Evolutionary conservation across 2,113 vertebrate genomes (phyloP).

Genomic region (Lepus europaeus): DNA sequence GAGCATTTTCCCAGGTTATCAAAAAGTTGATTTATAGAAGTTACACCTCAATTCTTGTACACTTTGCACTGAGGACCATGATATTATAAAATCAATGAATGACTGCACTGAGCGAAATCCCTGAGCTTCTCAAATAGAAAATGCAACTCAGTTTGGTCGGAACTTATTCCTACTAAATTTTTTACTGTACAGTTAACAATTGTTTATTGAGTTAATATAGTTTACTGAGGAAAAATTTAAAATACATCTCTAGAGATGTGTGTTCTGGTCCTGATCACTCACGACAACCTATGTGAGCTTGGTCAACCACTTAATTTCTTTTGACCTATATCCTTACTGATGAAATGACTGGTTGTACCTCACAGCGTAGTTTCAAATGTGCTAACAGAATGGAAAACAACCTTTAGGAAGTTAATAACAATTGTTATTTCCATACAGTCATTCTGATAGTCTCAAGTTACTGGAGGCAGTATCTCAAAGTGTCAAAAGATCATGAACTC

Average conservation of each 20-base stretch:
- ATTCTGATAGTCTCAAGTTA: neutral
- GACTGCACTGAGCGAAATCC: neutral
- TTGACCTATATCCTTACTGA: neutral
- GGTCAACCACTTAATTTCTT: neutral
- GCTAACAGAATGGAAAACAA: conserved; percentile 5
- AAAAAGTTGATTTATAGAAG: conserved; percentile 7
- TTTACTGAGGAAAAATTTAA: neutral
- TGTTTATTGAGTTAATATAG: neutral
- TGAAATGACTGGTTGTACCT: neutral
- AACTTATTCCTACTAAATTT: neutral
- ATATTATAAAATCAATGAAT: conserved; percentile 13
- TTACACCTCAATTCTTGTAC: neutral
- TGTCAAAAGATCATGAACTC: neutral
- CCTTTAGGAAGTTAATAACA: neutral
- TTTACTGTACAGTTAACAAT: conserved; percentile 15
- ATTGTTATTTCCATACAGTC: neutral
- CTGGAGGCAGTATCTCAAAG: neutral
- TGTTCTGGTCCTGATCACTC: neutral
- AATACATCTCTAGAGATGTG: neutral
- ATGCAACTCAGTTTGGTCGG: neutral
- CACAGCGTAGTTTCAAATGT: neutral
- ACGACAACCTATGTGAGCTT: neutral
- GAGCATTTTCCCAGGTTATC: neutral
- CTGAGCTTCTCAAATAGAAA: neutral
- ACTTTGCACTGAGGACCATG: neutral